Base-by-base conservation (phyloP, 2,797 vertebrate genomes). In the Oryzias sinensis region DNA sequence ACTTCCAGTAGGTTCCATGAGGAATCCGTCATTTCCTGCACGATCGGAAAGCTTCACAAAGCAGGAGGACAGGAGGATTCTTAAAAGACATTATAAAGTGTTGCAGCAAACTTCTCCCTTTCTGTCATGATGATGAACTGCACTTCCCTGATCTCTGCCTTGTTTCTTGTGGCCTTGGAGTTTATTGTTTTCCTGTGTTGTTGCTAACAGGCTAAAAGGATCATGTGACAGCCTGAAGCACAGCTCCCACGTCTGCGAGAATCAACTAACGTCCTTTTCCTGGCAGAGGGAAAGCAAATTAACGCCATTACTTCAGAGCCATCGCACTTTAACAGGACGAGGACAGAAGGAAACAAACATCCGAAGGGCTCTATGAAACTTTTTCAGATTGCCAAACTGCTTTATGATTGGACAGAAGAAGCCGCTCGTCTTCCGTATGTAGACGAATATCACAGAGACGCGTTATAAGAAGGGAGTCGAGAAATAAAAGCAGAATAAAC, bases 241-340 rank as follows among this genome's bases (percentile, higher is more conserved):
- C 14, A 40, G 13, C 68, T 59, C 43, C 68, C 22, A 8, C 79
- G 74, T 70, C 76, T 62, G 68, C 68, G 84, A 87, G 84, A 81
- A 78, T 53, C 55, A 43, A 45, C 56, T 87, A 86, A 91, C 87
- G 69, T 16, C 67, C 70, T 89, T 91, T 68, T 59, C 56, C 52
- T 54, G 15, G 44, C 9, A 16, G 51, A 42, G 22, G 64, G 65
- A 79, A 89, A 90, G 64, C 72, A 73, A 81, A 89, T 89, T 74
- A 83, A 75, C 42, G 5, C 40, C 1, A 22, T 68, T 69, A 68
- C 64, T 72, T 72, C 48, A n/a, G 56, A 56, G 44, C 33, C 54
- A 60, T 51, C 43, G 20, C 57, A 22, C 20, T 22, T 22, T 22
- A 22, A 22, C 20, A 22, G 20, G 20, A 22, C 20, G 20, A 22